These are phyloP conservation scores for Balanococcus diminutus DNA, from an alignment of 2,888 invertebrate genomes.

Conservation along the genomic window DNA sequence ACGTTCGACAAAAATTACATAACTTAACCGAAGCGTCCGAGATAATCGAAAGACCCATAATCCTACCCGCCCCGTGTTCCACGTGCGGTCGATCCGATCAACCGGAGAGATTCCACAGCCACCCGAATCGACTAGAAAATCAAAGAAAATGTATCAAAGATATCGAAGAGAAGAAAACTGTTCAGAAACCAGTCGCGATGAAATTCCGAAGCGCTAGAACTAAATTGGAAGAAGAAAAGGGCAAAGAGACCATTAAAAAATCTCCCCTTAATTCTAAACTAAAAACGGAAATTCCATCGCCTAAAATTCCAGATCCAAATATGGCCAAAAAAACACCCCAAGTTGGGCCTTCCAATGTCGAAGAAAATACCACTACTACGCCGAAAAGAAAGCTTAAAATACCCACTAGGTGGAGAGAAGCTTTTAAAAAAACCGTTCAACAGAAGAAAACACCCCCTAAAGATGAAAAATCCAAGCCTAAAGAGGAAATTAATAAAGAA, in stretches of 20 bases:
- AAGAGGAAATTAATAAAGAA: background rate
- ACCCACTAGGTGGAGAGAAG: conserved; percentile 32
- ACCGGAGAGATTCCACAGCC: conserved; percentile 49
- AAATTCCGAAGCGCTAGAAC: conserved; percentile 43
- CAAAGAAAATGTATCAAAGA: background rate
- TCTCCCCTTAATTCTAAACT: background rate
- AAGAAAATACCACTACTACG: background rate
- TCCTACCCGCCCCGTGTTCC: conserved; percentile 37
- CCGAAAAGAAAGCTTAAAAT: conserved; percentile 24
- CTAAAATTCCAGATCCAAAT: background rate
- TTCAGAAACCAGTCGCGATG: conserved; percentile 48
- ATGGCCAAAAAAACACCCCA: background rate
- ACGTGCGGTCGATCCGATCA: conserved; percentile 48
- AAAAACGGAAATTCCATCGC: background rate
- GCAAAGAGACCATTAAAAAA: background rate
- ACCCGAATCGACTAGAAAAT: conserved; percentile 42
- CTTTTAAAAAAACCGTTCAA: conserved; percentile 27
- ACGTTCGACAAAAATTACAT: conserved; percentile 12
- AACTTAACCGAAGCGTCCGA: background rate
- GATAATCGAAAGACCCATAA: background rate
- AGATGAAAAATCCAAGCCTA: background rate
- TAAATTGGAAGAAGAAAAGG: background rate
- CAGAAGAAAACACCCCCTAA: background rate
- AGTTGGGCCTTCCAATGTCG: background rate
- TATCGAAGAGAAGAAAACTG: conserved; percentile 20